Conservation (phyloP, 1,140 invertebrate species). For the Orchestia grillus region DNA sequence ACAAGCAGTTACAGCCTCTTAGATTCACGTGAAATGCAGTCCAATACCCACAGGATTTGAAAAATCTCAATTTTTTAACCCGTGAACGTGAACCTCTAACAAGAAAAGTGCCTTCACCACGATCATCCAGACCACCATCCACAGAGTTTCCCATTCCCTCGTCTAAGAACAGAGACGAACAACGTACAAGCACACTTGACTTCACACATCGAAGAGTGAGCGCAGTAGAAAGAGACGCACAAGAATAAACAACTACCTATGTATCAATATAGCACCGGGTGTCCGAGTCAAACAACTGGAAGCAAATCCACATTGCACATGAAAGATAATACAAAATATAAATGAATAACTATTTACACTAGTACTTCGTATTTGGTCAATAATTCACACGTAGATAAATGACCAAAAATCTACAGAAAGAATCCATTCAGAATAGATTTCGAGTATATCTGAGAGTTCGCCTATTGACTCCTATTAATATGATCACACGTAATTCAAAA, state of each 20-base stretch:
- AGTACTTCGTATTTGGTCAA: neutral
- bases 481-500: neutral
- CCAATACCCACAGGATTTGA: neutral
- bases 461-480: neutral
- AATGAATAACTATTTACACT: neutral
- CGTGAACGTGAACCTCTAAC: neutral
- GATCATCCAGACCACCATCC: neutral
- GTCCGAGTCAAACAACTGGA: neutral
- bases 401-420: neutral
- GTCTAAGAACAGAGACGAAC: neutral
- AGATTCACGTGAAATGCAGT: neutral
- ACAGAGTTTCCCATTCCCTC: neutral
- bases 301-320: neutral
- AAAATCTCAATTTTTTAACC: neutral
- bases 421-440: neutral
- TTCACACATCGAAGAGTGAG: neutral
- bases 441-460: neutral
- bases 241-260: neutral
- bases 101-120: neutral
- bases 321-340: neutral
- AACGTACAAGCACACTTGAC: neutral
- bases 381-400: neutral
- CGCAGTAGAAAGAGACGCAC: neutral
- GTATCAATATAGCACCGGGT: neutral
- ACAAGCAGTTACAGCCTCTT: neutral